Conservation (phyloP, 1,140 invertebrate species). For the Micrasema minimum region DNA sequence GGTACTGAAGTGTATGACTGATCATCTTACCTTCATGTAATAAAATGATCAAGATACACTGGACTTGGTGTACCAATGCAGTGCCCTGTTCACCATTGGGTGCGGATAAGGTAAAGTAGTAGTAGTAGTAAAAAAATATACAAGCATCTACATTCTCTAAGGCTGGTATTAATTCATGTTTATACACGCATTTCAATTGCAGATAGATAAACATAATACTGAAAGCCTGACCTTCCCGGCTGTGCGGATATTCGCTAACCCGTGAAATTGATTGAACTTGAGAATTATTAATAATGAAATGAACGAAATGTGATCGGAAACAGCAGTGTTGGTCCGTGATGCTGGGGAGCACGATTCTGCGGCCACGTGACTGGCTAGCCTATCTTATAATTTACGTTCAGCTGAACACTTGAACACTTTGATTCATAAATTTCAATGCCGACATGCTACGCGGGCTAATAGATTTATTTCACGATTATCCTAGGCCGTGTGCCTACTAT, state of each 20-base stretch:
- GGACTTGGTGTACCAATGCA: too few species aligned
- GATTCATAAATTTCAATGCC: conserved; percentile 50
- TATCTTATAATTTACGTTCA: conserved; percentile 49
- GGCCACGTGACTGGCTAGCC: conserved; percentile 46
- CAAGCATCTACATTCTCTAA: too few species aligned
- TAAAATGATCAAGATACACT: too few species aligned
- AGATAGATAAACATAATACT: too few species aligned
- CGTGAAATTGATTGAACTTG: conserved; percentile 33
- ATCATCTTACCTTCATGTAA: too few species aligned
- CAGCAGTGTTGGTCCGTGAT: conserved; percentile 44
- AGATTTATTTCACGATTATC: conserved; percentile 51
- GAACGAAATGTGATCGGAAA: conserved; percentile 39
- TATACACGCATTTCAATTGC: too few species aligned
- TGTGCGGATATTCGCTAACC: neutral
- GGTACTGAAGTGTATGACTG: too few species aligned
- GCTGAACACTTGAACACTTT: conserved; percentile 43
- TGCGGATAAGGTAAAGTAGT: too few species aligned
- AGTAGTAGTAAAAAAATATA: too few species aligned
- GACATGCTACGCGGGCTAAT: conserved; percentile 51
- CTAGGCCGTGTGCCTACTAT: neutral
- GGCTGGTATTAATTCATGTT: too few species aligned
- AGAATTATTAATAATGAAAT: conserved; percentile 37
- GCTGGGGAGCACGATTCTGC: conserved; percentile 40
- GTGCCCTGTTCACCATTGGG: too few species aligned
- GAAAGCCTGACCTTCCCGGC: neutral